Percentiles rank a stretch among this genome's conserved stretches.
Evolutionary conservation across 1,140 invertebrate genomes (phyloP).

Genomic region (Nymphalis io): DNA sequence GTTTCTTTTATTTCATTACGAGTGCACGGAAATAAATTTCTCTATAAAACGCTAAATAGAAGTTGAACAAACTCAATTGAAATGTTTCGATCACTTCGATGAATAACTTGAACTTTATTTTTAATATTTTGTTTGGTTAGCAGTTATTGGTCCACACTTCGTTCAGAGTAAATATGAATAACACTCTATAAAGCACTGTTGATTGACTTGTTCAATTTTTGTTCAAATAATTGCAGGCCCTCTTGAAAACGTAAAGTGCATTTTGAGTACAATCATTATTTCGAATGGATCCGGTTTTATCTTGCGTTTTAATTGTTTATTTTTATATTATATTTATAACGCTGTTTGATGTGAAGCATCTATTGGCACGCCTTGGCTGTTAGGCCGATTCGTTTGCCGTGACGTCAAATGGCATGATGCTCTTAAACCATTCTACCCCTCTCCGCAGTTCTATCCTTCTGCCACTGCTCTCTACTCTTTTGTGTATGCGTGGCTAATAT

Average conservation of each 20-base stretch:
- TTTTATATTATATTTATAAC: neutral
- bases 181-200: constrained; percentile 32
- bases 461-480: too few relatives aligned
- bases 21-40: too few relatives aligned
- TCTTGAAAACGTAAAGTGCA: constrained; percentile 9
- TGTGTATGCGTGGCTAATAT: too few relatives aligned
- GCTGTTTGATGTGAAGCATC: too few relatives aligned
- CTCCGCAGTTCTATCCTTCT: too few relatives aligned
- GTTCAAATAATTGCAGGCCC: constrained; percentile 34
- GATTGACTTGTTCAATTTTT: constrained; percentile 32
- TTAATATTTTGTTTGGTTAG: constrained; percentile 23
- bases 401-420: too few relatives aligned
- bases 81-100: neutral
- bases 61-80: neutral
- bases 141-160: constrained; percentile 25
- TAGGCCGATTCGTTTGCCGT: too few relatives aligned
- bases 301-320: neutral
- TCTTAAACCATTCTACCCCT: too few relatives aligned
- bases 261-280: constrained; percentile 2
- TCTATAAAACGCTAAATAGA: too few relatives aligned
- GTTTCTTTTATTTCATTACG: too few relatives aligned
- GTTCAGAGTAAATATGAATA: constrained; percentile 32
- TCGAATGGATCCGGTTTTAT: neutral
- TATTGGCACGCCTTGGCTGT: too few relatives aligned
- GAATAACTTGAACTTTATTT: constrained; percentile 23